A percentile compares a stretch with the other conserved stretches of the same genome.
phyloP scores from a whole-genome alignment of 2,797 vertebrate genomes.

The Lophius americanus region DNA sequence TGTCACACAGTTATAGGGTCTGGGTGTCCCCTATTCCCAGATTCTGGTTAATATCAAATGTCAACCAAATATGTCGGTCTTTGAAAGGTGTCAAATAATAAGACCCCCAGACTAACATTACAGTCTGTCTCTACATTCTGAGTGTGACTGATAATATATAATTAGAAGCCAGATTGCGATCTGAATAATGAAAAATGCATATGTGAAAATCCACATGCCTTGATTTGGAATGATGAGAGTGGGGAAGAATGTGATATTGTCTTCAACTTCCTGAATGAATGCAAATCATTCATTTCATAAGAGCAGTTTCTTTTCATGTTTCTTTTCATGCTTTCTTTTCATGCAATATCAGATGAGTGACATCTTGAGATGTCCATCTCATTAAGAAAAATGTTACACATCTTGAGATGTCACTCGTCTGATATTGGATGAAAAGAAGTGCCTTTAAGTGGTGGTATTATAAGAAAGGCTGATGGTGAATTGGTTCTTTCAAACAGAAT shows the following conservation, averaged over 20 bases:
- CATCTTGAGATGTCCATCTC: too few relatives aligned
- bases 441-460: neutral
- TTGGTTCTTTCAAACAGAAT: too few relatives aligned
- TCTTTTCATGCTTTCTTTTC: too few relatives aligned
- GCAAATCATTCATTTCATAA: neutral
- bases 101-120: neutral
- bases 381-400: too few relatives aligned
- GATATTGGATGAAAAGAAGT: constrained; percentile 1
- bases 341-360: too few relatives aligned
- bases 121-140: too few relatives aligned
- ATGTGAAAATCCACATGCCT: neutral
- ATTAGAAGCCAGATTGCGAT: neutral
- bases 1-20: constrained; percentile 28
- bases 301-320: too few relatives aligned
- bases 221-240: neutral
- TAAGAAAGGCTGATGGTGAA: neutral
- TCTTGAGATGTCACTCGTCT: neutral
- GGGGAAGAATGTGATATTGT: neutral
- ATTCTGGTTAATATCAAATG: neutral
- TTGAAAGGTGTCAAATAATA: too few relatives aligned
- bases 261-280: neutral
- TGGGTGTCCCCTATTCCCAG: constrained; percentile 1
- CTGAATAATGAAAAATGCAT: too few relatives aligned
- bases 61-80: neutral
- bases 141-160: neutral